These are phyloP conservation scores for Pangasius macronema DNA, from an alignment of 2,797 vertebrate species.

Conservation along the genomic window DNA sequence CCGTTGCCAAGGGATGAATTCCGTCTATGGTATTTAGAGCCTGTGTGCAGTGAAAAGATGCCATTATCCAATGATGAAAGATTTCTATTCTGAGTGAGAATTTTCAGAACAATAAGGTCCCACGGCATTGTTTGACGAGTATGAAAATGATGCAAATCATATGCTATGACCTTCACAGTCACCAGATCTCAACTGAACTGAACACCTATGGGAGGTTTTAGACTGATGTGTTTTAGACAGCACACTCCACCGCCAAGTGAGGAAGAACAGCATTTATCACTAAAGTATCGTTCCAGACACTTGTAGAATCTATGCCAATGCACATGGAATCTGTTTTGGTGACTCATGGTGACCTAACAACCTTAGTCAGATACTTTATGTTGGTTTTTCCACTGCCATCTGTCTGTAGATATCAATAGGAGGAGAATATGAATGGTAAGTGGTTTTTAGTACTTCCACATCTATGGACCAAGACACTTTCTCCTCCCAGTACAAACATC, in stretches of 20 bases:
- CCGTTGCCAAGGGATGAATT: not conserved
- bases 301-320: not conserved
- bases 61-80: not conserved
- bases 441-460: no score
- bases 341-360: not conserved
- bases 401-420: not conserved
- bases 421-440: not conserved
- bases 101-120: not conserved
- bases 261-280: not conserved
- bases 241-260: not conserved
- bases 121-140: not conserved
- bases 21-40: not conserved
- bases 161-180: not conserved
- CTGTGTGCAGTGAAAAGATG: not conserved
- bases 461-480: no score
- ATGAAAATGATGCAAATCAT: not conserved
- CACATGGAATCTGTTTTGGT: not conserved
- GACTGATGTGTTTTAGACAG: not conserved
- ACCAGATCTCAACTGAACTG: not conserved
- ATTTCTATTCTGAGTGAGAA: not conserved
- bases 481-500: no score
- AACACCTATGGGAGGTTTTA: not conserved
- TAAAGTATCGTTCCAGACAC: not conserved
- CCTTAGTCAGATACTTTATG: not conserved
- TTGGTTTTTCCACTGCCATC: not conserved